These are phyloP conservation scores for Buathra laborator DNA, from an alignment of 2,888 invertebrate species.

Conservation along the genomic window DNA sequence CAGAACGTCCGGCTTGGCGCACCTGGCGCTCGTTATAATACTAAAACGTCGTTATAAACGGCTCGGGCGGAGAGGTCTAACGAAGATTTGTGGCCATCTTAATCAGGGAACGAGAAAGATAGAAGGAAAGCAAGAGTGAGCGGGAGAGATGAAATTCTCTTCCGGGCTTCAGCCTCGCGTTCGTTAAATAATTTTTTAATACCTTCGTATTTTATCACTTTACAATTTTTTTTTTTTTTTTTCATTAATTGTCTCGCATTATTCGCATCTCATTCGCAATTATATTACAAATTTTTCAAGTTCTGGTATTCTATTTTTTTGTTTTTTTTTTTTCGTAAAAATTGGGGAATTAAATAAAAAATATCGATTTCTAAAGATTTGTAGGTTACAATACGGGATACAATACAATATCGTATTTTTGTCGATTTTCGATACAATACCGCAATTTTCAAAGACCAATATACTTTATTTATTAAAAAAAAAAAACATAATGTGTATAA, in stretches of 20 bases:
- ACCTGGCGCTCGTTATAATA: constrained; percentile 74
- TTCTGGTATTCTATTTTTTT: not conserved
- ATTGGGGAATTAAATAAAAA: no score
- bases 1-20: constrained; percentile 73
- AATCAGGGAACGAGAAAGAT: constrained; percentile 63
- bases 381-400: no score
- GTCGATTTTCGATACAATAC: no score
- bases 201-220: constrained; percentile 1
- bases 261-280: not conserved
- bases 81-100: constrained; percentile 76
- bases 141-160: constrained; percentile 51
- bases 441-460: no score
- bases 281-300: not conserved
- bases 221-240: not conserved
- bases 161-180: constrained; percentile 30
- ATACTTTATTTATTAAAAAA: not conserved
- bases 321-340: no score
- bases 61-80: constrained; percentile 68
- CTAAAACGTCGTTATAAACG: constrained; percentile 76
- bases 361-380: no score
- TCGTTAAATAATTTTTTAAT: not conserved
- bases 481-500: not conserved
- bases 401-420: no score
- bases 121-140: not conserved
- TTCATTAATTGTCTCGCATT: not conserved